phyloP scores from a whole-genome alignment of 1,140 invertebrate species.

The Drosophila willistoni region DNA sequence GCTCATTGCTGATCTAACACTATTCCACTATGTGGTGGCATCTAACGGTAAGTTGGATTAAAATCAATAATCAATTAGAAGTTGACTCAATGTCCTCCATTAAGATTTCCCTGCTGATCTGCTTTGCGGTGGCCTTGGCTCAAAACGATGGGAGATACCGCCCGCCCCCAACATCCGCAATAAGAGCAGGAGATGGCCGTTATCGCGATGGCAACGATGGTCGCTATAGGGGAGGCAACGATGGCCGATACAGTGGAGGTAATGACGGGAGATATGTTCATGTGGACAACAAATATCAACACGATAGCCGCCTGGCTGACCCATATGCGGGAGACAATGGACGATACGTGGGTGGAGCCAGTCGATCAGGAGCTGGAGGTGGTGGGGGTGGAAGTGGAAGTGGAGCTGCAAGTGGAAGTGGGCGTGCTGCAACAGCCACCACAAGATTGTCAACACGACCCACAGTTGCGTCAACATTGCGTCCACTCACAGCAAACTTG shows the following conservation, averaged over 20 bases:
- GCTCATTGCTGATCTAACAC: constrained; percentile 58
- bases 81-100: not conserved
- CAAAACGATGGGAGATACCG: constrained; percentile 80
- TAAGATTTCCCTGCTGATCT: constrained; percentile 52
- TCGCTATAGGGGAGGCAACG: constrained; percentile 57
- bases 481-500: constrained; percentile 46
- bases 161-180: constrained; percentile 37
- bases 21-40: constrained; percentile 66
- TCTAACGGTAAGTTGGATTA: constrained; percentile 50
- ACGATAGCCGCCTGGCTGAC: constrained; percentile 57
- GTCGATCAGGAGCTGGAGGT: constrained; percentile 25
- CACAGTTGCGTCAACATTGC: constrained; percentile 10
- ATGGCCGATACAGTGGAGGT: constrained; percentile 66
- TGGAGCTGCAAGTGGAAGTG: constrained; percentile 1
- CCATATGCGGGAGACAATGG: constrained; percentile 56
- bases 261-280: constrained; percentile 81
- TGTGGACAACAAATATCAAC: constrained; percentile 67
- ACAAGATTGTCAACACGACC: constrained; percentile 30
- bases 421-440: not conserved
- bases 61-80: not conserved
- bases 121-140: constrained; percentile 45
- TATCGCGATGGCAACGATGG: constrained; percentile 50
- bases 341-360: constrained; percentile 33
- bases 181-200: constrained; percentile 31
- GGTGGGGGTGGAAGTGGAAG: constrained; percentile 35